Base-by-base conservation (phyloP, 2,888 invertebrate genomes). In the Hetaerina titia region DNA sequence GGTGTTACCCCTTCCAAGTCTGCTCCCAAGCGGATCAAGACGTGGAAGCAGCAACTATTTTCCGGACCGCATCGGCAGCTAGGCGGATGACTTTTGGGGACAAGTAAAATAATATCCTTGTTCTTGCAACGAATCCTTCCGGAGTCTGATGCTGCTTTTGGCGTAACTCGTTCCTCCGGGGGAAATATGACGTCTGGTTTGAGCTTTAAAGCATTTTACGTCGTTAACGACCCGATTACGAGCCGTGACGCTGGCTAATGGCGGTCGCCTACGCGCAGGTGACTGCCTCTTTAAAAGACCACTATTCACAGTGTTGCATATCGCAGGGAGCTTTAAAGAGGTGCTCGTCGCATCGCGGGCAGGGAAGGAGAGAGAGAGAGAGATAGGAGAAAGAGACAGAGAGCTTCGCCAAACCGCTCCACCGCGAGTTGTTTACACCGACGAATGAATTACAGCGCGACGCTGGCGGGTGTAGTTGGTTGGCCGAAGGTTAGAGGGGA, bases 261-360 rank as follows among this genome's bases (percentile, higher is more conserved):
- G 81, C 45, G 45, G 45, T 31, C 81, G 81, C 81, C 81, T 81
- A 81, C 81, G 81, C 81, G 81, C 81, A 81, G 81, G 31, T 31
- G 81, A 81, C 81, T 81, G 25, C 81, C 81, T 81, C 81, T 81
- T 81, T 81, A 81, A 81, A 81, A 81, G 11, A 31, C 81, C 31
- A 81, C 81, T 81, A 81, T 81, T 81, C 81, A 81, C 81, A 25
- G 81, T 81, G 81, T 81, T 81, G 81, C 81, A 81, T 81, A 22
- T 22, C 17, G 74, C 69, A 19, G 17, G n/a, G 19, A 8, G 19
- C 19, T 22, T 22, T 19, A 25, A 22, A 22, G 69, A 22, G 81
- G 25, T 81, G 81, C 31, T 81, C 81, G 81, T 81, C 81, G 13
- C 81, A 31, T 31, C 81, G 81, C 25, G 81, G 25, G 81, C 81